A percentile compares a stretch with the other conserved stretches of the same genome.
These are phyloP conservation scores for Lota lota DNA, from an alignment of 2,113 vertebrate genomes.

Conservation along the genomic window DNA sequence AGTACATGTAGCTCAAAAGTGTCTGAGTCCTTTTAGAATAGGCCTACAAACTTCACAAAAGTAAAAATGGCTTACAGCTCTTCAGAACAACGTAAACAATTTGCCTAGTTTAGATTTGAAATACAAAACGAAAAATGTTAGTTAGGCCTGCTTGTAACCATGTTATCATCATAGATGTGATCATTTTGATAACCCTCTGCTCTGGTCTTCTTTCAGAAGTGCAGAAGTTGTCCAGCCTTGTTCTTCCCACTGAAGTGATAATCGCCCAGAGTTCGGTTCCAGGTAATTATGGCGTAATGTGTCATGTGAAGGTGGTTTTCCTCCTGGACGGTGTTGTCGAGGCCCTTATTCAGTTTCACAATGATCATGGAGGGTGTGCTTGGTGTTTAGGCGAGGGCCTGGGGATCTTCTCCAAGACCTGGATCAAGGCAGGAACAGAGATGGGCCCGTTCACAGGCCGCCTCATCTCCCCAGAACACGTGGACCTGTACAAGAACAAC, in stretches of 20 bases:
- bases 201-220: constrained; percentile 75
- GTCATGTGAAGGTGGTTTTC: neutral
- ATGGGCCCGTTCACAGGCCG: constrained; percentile 97
- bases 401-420: constrained; percentile 97
- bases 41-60: too few species aligned
- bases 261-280: constrained; percentile 97
- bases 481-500: constrained; percentile 98
- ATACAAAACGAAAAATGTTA: too few species aligned
- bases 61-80: too few species aligned
- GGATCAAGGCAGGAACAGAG: constrained; percentile 96
- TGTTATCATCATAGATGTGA: too few species aligned
- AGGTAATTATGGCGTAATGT: constrained; percentile 24
- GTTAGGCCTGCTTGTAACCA: too few species aligned
- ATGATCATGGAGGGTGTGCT: neutral
- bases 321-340: neutral
- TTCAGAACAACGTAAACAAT: too few species aligned
- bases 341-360: neutral
- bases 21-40: too few species aligned
- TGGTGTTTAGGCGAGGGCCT: constrained; percentile 81
- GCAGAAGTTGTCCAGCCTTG: constrained; percentile 94
- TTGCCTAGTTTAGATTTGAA: too few species aligned
- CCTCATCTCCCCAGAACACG: constrained; percentile 89
- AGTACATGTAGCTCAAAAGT: too few species aligned
- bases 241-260: constrained; percentile 92
- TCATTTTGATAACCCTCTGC: neutral